Base-by-base conservation (phyloP, 2,113 vertebrate species). In the Phalacrocorax aristotelis region DNA sequence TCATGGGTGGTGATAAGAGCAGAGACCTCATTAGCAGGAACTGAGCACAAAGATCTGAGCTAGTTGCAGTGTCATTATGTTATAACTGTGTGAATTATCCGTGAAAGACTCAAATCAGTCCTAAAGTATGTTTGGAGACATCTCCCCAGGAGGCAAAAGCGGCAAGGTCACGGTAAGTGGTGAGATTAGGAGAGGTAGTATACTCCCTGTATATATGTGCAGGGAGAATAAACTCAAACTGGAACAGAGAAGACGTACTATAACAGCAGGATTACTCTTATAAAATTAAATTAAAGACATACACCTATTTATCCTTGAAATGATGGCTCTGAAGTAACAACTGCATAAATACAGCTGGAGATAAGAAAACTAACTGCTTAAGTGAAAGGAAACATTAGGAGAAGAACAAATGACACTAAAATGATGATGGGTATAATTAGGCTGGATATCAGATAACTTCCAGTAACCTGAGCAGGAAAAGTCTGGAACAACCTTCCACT, bases 131-230 rank as follows among this genome's bases (percentile, higher is more conserved):
- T 48, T 62, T 23, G 62, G 83, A 60, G 83, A 26, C 34, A 22
- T 61, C 30, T 80, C 54, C 23, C 22, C 30, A 74, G 49, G 60
- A 60, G 60, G 23, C 6, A 12, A 69, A 42, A 76, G 54, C 15
- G 38, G n/a, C n/a, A 18, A 6, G 11, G 61, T 58, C 17, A 6
- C 29, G 44, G 9, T 34, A 70, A 89, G 34, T 23, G 40, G 13
- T 55, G 72, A 66, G 42, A 15, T 34, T 19, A 49, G 70, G 69
- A 78, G 32, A 54, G 42, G 4, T 13, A 11, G 29, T 15, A 4
- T 20, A 0, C 2, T 80, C 15, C 21, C 46, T 79, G 25, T 58
- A 25, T 13, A 34, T 13, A 2, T 6, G 1, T 3, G 7, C 13
- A 20, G 54, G 32, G 32, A 23, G 9, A 54, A 69, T 8, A 62